Conservation (phyloP, 2,113 vertebrate genomes). For the Propithecus coquereli region DNA sequence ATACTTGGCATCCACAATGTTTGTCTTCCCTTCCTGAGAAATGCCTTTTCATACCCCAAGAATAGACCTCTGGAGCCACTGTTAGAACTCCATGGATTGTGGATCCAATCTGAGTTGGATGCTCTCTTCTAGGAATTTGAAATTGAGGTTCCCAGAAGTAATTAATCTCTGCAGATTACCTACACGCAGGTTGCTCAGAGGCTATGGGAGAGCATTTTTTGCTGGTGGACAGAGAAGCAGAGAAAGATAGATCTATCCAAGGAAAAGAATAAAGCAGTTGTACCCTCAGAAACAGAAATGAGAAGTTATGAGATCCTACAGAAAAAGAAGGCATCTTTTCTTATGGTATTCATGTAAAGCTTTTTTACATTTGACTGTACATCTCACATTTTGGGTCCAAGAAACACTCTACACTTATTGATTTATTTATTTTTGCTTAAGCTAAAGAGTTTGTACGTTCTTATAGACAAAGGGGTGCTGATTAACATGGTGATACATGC, state of each 20-base stretch:
- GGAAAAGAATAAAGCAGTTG: not conserved
- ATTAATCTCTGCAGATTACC: not conserved
- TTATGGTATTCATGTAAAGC: not conserved
- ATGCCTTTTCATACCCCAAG: not conserved
- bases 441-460: not conserved
- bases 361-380: not conserved
- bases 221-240: not conserved
- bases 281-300: not conserved
- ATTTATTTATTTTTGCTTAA: not conserved
- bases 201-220: not conserved
- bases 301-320: not conserved
- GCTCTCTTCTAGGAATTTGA: not conserved
- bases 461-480: not conserved
- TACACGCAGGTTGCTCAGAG: not conserved
- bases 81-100: not conserved
- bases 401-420: not conserved
- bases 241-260: not conserved
- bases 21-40: not conserved
- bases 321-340: not conserved
- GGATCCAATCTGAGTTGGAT: not conserved
- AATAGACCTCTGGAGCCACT: not conserved
- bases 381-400: not conserved
- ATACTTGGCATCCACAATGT: not conserved
- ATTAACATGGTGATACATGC: not conserved
- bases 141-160: not conserved